A percentile compares a stretch with the other conserved stretches of the same genome.
phyloP scores from a whole-genome alignment of 2,888 invertebrate genomes.

The Camponotus fellah region DNA sequence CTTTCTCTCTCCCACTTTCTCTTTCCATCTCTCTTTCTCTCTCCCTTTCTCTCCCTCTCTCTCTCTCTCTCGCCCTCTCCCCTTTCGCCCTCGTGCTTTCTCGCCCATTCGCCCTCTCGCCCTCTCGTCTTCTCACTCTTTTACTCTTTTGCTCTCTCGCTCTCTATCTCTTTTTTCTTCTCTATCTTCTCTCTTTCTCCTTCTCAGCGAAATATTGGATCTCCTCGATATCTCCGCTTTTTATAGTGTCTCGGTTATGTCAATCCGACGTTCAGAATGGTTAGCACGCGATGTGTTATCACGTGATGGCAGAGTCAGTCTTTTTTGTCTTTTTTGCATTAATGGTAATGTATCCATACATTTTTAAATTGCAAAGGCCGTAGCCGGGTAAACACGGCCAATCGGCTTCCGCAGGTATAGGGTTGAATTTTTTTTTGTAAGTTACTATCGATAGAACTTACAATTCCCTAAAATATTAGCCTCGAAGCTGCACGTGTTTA shows the following conservation, averaged over 20 bases:
- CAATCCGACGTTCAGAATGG: slow-evolving; percentile 39
- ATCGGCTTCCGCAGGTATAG: no score
- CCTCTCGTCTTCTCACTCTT: no score
- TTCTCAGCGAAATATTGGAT: slow-evolving; percentile 66
- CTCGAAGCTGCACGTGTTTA: no score
- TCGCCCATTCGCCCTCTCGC: no score
- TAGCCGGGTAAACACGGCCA: no score
- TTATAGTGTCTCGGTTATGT: slow-evolving; percentile 31
- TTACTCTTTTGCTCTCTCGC: not conserved
- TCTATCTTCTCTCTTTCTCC: not conserved
- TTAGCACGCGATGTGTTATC: slow-evolving; percentile 42
- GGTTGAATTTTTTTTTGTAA: no score
- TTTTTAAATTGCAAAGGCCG: not conserved
- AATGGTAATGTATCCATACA: slow-evolving; percentile 17
- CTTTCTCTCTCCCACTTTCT: not conserved
- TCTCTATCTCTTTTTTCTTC: not conserved
- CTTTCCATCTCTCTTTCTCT: not conserved
- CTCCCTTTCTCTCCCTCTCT: not conserved
- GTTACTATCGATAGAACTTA: no score
- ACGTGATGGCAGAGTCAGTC: slow-evolving; percentile 37
- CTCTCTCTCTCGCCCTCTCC: slow-evolving; percentile 41
- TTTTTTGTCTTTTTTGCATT: slow-evolving; percentile 40
- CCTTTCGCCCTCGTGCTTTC: no score
- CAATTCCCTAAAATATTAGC: no score
- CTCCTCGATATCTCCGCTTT: slow-evolving; percentile 64